phyloP scores from a whole-genome alignment of 2,113 vertebrate species.

The Grammatotria lemairii region DNA sequence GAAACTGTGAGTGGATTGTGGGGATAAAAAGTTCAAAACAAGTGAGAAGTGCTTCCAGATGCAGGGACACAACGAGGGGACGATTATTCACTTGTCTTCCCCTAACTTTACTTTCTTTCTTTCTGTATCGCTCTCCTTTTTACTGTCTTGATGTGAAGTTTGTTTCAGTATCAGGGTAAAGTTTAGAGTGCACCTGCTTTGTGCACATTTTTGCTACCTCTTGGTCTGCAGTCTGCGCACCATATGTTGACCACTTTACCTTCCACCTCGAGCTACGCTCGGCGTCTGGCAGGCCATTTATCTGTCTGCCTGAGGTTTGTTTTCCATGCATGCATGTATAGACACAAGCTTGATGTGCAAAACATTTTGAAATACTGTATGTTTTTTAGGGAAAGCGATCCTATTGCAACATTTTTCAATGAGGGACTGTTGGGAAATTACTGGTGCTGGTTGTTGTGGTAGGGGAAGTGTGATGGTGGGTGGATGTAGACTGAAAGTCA shows the following conservation, averaged over 20 bases:
- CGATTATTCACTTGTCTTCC: neutral
- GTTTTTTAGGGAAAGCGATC: neutral
- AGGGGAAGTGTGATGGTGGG: neutral
- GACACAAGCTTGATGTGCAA: neutral
- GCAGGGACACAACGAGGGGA: neutral
- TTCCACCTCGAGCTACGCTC: neutral
- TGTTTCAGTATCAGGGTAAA: neutral
- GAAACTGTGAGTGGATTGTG: neutral
- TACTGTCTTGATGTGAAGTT: neutral
- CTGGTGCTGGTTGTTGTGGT: neutral
- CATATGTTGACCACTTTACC: conserved; percentile 16
- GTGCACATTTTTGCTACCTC: conserved; percentile 27
- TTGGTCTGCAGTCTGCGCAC: conserved; percentile 9
- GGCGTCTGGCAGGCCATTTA: neutral
- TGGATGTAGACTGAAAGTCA: neutral
- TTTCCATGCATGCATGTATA: neutral
- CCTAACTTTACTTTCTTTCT: neutral
- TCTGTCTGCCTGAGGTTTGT: neutral
- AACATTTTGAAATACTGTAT: neutral
- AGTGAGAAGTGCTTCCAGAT: conserved; percentile 56
- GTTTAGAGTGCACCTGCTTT: conserved; percentile 1
- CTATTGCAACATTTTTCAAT: rapidly evolving
- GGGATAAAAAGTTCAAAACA: conserved; percentile 8
- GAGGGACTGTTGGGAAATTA: neutral
- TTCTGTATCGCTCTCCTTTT: neutral